phyloP scores from a whole-genome alignment of 2,797 vertebrate genomes.

The Poecile montanus region DNA sequence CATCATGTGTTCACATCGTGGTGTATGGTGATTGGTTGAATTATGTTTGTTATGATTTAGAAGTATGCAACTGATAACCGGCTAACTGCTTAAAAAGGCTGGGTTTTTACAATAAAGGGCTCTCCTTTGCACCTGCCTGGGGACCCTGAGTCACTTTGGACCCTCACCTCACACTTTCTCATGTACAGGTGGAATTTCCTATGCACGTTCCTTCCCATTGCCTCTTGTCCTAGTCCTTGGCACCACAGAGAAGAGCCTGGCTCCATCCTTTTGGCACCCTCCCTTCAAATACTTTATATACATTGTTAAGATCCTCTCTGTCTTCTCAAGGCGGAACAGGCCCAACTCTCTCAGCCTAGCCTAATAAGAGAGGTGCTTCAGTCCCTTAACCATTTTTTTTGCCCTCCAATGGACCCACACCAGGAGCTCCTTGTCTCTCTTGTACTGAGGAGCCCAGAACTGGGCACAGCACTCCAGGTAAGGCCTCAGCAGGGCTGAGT shows the following conservation, averaged over 20 bases:
- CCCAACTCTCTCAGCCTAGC: not conserved
- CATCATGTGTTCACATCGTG: not conserved
- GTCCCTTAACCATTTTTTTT: not conserved
- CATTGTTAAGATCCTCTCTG: not conserved
- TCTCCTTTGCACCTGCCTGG: not conserved
- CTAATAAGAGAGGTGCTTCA: not conserved
- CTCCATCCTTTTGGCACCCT: no score
- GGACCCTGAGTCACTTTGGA: not conserved
- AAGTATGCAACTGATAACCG: not conserved
- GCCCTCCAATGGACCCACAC: not conserved
- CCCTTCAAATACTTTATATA: not conserved
- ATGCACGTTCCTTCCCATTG: not conserved
- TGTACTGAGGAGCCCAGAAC: not conserved
- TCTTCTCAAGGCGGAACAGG: not conserved
- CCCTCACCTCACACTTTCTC: not conserved
- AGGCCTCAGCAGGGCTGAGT: not conserved
- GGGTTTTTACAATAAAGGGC: not conserved
- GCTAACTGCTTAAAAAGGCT: not conserved
- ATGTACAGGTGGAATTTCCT: not conserved
- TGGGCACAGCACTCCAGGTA: not conserved
- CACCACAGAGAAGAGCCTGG: no score
- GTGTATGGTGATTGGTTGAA: not conserved
- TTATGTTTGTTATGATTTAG: not conserved
- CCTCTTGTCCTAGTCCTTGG: not conserved
- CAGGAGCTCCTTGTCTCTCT: no score